Percentiles rank a stretch among this genome's conserved stretches.
These are phyloP conservation scores for Apotomis betuletana DNA, from an alignment of 2,888 invertebrate genomes.

Conservation along the genomic window DNA sequence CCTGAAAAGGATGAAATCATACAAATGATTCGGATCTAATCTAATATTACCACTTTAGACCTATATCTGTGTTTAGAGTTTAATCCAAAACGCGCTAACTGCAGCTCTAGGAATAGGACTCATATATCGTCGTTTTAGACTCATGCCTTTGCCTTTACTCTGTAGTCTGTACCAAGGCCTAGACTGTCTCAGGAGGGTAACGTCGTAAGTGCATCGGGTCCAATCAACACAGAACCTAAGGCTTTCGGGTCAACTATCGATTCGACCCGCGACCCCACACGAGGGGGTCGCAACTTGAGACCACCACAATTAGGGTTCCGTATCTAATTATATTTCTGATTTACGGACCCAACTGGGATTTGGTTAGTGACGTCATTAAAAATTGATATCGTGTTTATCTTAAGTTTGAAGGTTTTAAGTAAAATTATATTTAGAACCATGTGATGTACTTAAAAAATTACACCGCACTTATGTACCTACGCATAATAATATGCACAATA, in stretches of 20 bases:
- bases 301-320: constrained; percentile 76
- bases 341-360: constrained; percentile 54
- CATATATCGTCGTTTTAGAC: not conserved
- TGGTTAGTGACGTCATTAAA: constrained; percentile 37
- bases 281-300: constrained; percentile 76
- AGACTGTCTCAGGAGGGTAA: constrained; percentile 8
- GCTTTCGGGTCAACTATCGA: constrained; percentile 69
- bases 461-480: too few relatives aligned
- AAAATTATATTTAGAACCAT: too few relatives aligned
- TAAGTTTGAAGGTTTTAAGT: not conserved
- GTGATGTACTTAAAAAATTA: too few relatives aligned
- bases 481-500: too few relatives aligned
- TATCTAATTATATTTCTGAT: constrained; percentile 83
- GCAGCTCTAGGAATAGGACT: not conserved
- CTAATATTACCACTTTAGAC: not conserved
- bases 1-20: not conserved
- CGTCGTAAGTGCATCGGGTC: constrained; percentile 18
- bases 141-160: constrained; percentile 9
- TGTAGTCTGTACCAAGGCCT: constrained; percentile 1
- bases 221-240: constrained; percentile 34
- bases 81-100: constrained; percentile 7
- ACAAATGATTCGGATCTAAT: not conserved
- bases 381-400: constrained; percentile 14
- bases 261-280: constrained; percentile 60
- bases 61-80: not conserved